Evolutionary conservation across 2,113 vertebrate species (phyloP).

Genomic region (Struthidea cinerea): DNA sequence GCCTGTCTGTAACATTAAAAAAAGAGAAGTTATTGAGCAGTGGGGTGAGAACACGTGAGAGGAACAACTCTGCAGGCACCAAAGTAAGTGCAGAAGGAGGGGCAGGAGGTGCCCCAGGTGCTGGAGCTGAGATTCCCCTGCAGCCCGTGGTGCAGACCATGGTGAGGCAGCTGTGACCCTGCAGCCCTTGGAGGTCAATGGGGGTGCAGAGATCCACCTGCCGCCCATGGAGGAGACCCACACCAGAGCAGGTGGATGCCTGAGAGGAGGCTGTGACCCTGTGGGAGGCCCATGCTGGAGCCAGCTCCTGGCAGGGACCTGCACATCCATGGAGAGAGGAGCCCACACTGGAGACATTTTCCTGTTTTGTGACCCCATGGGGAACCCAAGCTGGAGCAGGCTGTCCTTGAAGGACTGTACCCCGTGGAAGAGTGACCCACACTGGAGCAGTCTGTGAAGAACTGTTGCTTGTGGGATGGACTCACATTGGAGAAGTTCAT

Average conservation of each 20-base stretch:
- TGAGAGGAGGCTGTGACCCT: background rate
- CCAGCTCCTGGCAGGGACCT: background rate
- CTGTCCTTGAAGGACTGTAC: background rate
- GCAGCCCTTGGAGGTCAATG: background rate
- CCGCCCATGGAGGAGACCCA: background rate
- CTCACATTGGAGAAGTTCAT: background rate
- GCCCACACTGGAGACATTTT: rapidly evolving
- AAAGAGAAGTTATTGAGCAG: background rate
- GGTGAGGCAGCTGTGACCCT: background rate
- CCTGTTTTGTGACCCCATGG: background rate
- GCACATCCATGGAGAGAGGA: background rate
- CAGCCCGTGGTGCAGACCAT: rapidly evolving
- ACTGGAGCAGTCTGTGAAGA: background rate
- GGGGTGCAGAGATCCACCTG: background rate
- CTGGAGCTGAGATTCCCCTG: background rate
- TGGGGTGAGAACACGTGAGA: background rate
- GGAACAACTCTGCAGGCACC: background rate
- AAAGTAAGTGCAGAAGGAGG: background rate
- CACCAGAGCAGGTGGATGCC: background rate
- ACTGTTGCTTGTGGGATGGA: background rate
- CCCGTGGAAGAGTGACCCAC: background rate
- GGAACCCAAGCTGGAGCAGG: background rate
- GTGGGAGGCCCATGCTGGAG: rapidly evolving
- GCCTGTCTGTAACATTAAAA: background rate
- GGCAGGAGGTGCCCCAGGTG: rapidly evolving